Percentiles rank a stretch among this genome's conserved stretches.
These are phyloP conservation scores for Hydractinia echinata DNA, from an alignment of 30 jellyfish, hydroid and myxozoan species.

Conservation along the genomic window DNA sequence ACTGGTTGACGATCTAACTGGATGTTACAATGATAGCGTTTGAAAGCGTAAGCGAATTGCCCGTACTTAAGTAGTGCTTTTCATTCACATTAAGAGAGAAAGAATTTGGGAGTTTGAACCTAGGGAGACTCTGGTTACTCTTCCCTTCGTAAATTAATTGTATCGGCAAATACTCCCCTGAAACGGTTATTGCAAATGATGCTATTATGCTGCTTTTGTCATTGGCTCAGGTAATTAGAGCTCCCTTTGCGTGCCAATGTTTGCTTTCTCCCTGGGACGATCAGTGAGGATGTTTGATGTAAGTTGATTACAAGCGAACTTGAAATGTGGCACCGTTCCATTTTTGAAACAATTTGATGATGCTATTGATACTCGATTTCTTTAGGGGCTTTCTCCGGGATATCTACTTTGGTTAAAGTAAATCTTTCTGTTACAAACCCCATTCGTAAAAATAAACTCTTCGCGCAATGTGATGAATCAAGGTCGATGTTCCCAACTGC, in stretches of 20 bases:
- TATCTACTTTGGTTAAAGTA: slow-evolving; percentile 24
- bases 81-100: slow-evolving; percentile 4
- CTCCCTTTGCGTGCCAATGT: neutral
- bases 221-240: neutral
- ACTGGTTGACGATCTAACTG: too few species aligned
- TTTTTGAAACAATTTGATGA: slow-evolving; percentile 1
- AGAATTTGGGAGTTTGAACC: neutral
- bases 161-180: neutral
- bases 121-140: neutral
- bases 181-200: slow-evolving; percentile 1
- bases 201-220: slow-evolving; percentile 20
- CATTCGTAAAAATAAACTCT: slow-evolving; percentile 3
- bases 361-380: slow-evolving; percentile 11
- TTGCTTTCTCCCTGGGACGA: neutral
- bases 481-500: slow-evolving; percentile 9
- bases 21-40: neutral
- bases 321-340: neutral
- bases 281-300: neutral
- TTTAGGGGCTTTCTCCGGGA: slow-evolving; percentile 15
- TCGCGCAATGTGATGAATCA: slow-evolving; percentile 1
- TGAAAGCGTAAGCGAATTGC: neutral
- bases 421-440: neutral
- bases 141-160: neutral
- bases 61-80: neutral
- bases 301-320: neutral